Evolutionary conservation across 2,888 invertebrate genomes (phyloP), one percentile per base, ranked within the genome.

Genomic region (Spatulosminthurus flaviceps): DNA sequence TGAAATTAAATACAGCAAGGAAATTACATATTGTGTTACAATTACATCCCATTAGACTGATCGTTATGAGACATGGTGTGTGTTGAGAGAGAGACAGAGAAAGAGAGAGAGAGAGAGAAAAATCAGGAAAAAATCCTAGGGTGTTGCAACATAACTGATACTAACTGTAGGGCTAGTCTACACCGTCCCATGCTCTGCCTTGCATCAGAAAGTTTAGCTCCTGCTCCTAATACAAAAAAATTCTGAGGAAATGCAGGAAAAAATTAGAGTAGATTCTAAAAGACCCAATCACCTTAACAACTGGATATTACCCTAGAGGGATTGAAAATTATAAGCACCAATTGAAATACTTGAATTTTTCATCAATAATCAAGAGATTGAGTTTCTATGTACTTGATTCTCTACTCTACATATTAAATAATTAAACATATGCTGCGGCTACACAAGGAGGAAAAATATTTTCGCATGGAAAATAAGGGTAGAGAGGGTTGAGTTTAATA

Each of bases 21-120:
- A 51, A 51, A 51, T 51, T 51, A 51, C 51, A n/a, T 51, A 51
- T 51, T 51, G 16, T 51, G 51, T 51, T 51, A 51, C 51, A 51
- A 51, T 51, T 51, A 51, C 51, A 51, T 51, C 51, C 51, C 51
- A 51, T 51, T 51, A 51, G 51, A 51, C 16, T 51, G 51, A n/a
- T n/a, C 19, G 51, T 51, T 51, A 51, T 51, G 51, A 51, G 16
- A 16, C 51, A 51, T 16, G 16, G n/a, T n/a, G n/a, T n/a, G n/a
- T n/a, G n/a, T n/a, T 9, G 34, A 9, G 5, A 34, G 34, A 7
- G 34, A 34, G 34, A 34, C 5, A 34, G 4, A 9, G 34, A 34
- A 9, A 34, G 34, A 34, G 34, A 34, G 34, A 34, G 34, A 34
- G 34, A 34, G 34, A 34, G 9, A 34, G 9, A 34, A 34, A 34